Evolutionary conservation across 2,113 vertebrate species (phyloP).

Genomic region (Pluvianellus socialis): DNA sequence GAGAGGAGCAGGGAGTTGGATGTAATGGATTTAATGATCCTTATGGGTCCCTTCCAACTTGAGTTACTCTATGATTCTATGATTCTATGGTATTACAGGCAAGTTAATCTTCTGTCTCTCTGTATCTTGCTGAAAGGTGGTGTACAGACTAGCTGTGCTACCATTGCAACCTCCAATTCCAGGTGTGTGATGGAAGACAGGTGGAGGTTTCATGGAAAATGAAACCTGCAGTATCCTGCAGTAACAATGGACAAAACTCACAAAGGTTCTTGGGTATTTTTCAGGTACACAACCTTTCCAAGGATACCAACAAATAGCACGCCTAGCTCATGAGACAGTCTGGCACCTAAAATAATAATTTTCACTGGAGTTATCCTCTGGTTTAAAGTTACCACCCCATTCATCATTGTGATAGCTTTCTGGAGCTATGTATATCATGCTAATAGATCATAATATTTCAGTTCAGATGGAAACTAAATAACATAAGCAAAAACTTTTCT

Average conservation of each 20-base stretch:
- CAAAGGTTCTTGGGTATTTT: neutral
- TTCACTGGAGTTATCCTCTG: neutral
- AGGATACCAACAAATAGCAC: neutral
- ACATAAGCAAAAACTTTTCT: neutral
- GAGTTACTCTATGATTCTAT: neutral
- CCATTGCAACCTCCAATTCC: neutral
- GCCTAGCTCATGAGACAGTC: neutral
- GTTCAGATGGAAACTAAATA: neutral
- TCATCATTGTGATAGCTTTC: neutral
- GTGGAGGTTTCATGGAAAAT: neutral
- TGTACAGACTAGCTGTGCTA: neutral
- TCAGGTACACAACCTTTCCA: neutral
- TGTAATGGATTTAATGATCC: rapidly evolving
- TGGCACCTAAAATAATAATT: neutral
- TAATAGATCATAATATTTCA: neutral
- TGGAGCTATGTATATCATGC: neutral
- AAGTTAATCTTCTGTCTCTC: neutral
- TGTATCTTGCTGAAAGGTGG: neutral
- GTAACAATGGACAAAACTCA: neutral
- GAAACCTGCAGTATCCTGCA: neutral
- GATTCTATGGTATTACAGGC: neutral
- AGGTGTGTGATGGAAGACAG: neutral
- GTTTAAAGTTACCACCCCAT: neutral
- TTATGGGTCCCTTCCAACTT: neutral
- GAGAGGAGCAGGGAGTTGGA: rapidly evolving